A percentile compares a stretch with the other conserved stretches of the same genome.
Evolutionary conservation across 2,113 vertebrate genomes (phyloP).

Genomic region (Etheostoma spectabile): DNA sequence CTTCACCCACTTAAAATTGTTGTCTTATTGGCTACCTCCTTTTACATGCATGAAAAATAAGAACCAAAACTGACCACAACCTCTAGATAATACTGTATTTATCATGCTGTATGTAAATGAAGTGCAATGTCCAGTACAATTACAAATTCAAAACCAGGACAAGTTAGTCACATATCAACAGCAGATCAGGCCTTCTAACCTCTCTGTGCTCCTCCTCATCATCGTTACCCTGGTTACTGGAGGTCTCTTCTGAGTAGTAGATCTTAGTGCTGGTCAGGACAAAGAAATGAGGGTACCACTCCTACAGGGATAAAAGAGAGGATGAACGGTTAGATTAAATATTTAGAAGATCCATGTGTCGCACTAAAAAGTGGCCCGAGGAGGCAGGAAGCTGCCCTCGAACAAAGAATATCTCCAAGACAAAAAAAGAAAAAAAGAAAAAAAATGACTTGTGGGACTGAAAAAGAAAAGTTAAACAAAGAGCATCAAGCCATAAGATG

Average conservation of each 20-base stretch:
- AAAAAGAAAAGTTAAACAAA: not conserved
- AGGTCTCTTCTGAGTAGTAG: slow-evolving; percentile 97
- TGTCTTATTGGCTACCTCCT: not conserved
- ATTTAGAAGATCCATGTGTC: slow-evolving; percentile 43
- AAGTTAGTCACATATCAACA: not conserved
- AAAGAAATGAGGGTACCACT: slow-evolving; percentile 99
- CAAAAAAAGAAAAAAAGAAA: not conserved
- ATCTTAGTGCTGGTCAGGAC: slow-evolving; percentile 98
- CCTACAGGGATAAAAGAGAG: slow-evolving; percentile 80
- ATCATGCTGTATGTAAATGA: not conserved
- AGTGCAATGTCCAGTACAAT: not conserved
- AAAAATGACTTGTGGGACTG: not conserved
- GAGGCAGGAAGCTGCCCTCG: not conserved
- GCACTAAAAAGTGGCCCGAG: slow-evolving; percentile 24
- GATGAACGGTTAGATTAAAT: slow-evolving; percentile 27
- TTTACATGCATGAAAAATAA: not conserved
- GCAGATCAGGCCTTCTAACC: slow-evolving; percentile 79
- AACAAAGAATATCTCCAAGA: not conserved
- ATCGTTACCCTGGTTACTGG: slow-evolving; percentile 92
- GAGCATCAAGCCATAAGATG: not conserved
- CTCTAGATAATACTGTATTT: not conserved
- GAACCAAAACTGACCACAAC: not conserved
- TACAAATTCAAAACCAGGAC: not conserved
- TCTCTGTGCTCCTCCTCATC: slow-evolving; percentile 98
- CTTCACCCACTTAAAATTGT: not conserved